Base-by-base conservation (phyloP, 1,140 invertebrate genomes). In the Drosophila fuyamai region DNA sequence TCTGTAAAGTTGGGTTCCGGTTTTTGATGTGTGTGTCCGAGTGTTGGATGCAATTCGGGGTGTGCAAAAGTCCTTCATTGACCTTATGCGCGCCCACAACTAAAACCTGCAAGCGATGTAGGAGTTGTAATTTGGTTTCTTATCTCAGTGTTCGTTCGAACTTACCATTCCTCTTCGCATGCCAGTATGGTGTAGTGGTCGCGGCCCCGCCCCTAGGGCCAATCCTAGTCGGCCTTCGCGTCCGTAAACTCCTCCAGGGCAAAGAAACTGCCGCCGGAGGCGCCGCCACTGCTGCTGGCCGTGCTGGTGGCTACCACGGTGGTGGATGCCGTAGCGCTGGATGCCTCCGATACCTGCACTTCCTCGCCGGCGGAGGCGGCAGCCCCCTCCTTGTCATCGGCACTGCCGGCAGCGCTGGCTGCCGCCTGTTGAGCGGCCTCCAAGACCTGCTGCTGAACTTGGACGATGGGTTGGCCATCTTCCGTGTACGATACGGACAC, bases 401-500 rank as follows among this genome's bases (percentile, higher is more conserved):
- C 35, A 36, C 70, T 27, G 35, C 63, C 18, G 51, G 76, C 12
- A 59, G 60, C 35, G 74, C 71, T 54, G 83, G 61, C 65, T 14
- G 55, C 65, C 12, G 74, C 77, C 7, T 84, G 76, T 29, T 79
- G 79, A 12, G 71, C 77, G 12, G 79, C 72, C 62, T 90, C 91
- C 56, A 86, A 54, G 9, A 92, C 79, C 41, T 92, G 90, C 47
- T 91, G 91, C 46, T 92, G 89, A 29, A 92, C 89, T 38, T 91
- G 89, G 9, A 92, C 89, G 55, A 92, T 91, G 35, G 86, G 91
- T 59, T 92, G 89, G 53, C 89, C 90, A 65, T 92, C 89, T 48
- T 86, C 85, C 12, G 91, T 92, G 54, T 92, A 92, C 27, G 92
- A 92, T 0, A 92, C 91, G 12, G 92, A 92, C 2, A 92, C 92